A percentile compares a stretch with the other conserved stretches of the same genome.
Conservation (phyloP, 2,113 vertebrate genomes). For the Spea multiplicata region DNA sequence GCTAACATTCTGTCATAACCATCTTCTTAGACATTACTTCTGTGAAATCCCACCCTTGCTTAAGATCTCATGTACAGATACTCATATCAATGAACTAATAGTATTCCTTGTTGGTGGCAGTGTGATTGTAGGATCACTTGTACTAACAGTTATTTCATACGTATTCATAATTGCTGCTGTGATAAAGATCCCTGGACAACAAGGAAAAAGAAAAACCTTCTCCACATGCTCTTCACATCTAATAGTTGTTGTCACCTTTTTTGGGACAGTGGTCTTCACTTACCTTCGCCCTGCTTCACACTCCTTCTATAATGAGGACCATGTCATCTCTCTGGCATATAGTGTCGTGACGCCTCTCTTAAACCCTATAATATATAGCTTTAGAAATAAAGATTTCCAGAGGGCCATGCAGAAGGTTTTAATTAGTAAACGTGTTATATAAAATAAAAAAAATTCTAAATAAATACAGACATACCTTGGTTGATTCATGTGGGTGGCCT, state of each 20-base stretch:
- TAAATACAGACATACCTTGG: too few relatives aligned
- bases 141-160: conserved; percentile 49
- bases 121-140: conserved; percentile 21
- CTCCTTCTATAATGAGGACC: background rate
- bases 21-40: conserved; percentile 4
- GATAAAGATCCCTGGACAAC: conserved; percentile 29
- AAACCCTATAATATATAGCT: conserved; percentile 16
- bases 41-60: conserved; percentile 7
- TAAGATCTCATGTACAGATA: conserved; percentile 6
- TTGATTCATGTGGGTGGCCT: too few relatives aligned
- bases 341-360: conserved; percentile 9
- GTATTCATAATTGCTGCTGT: conserved; percentile 35
- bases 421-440: too few relatives aligned
- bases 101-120: background rate
- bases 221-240: conserved; percentile 50
- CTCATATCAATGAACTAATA: background rate
- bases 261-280: conserved; percentile 29
- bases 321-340: conserved; percentile 16
- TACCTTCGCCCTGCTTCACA: conserved; percentile 23
- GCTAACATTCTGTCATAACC: background rate
- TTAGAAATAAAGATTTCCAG: conserved; percentile 25
- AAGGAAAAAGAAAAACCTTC: conserved; percentile 47
- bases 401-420: background rate
- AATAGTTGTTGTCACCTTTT: conserved; percentile 49
- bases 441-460: too few relatives aligned